Percentiles rank a stretch among this genome's conserved stretches.
These are phyloP conservation scores for Ctenopoma multispine DNA, from an alignment of 2,797 vertebrate species.

Conservation along the genomic window DNA sequence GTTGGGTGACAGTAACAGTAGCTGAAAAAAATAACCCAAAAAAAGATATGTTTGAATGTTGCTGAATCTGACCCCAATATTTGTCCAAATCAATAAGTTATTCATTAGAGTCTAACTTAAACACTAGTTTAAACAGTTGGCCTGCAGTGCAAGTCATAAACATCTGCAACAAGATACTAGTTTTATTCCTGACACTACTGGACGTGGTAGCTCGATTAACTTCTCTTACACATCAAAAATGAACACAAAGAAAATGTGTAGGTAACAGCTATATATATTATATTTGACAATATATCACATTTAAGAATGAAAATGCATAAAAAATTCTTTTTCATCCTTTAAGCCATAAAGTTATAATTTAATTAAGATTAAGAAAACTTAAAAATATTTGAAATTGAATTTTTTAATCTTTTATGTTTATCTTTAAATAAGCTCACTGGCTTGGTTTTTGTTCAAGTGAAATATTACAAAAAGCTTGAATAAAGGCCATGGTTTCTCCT, in stretches of 20 bases:
- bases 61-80: too few species aligned
- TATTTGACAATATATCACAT: constrained; percentile 1
- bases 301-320: background rate
- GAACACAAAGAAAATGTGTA: background rate
- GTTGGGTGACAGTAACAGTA: too few species aligned
- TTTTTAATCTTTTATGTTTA: background rate
- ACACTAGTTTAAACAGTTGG: too few species aligned
- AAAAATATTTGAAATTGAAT: background rate
- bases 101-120: too few species aligned
- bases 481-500: background rate
- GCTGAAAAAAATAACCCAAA: too few species aligned
- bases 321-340: background rate
- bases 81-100: too few species aligned
- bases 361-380: background rate
- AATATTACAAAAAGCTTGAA: constrained; percentile 1
- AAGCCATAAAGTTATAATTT: background rate
- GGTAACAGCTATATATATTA: background rate
- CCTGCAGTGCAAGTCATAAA: background rate
- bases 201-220: too few species aligned
- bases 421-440: too few species aligned
- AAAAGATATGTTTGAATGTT: too few species aligned
- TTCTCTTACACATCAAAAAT: too few species aligned
- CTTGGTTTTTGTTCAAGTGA: background rate
- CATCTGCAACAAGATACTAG: background rate
- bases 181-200: too few species aligned